Conservation (phyloP, 2,888 invertebrate species). For the Anticlea derivata region DNA sequence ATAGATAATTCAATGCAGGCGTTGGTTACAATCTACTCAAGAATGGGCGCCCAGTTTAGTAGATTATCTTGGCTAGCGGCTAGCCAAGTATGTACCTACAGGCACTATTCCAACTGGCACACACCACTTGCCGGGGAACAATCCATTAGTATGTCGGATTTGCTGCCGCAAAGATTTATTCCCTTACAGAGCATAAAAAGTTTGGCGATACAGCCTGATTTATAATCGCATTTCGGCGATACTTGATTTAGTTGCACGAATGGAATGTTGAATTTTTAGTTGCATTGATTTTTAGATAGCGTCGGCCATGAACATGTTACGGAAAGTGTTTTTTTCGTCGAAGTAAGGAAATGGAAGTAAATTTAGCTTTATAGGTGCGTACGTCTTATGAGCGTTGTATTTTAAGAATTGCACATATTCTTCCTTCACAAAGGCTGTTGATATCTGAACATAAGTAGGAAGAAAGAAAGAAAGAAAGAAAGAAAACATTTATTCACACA, state of each 20-base stretch:
- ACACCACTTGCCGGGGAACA: conserved; percentile 59
- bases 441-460: too few species aligned
- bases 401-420: too few species aligned
- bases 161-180: conserved; percentile 58
- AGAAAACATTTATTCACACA: too few species aligned
- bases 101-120: conserved; percentile 74
- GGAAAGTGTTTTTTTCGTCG: too few species aligned
- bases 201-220: conserved; percentile 38
- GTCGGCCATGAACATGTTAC: neutral
- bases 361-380: too few species aligned
- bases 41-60: conserved; percentile 55
- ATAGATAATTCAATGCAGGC: conserved; percentile 53
- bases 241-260: conserved; percentile 27
- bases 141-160: conserved; percentile 73
- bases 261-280: conserved; percentile 17
- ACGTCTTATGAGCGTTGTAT: too few species aligned
- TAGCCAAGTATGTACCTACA: conserved; percentile 52
- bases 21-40: conserved; percentile 50
- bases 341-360: too few species aligned
- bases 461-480: too few species aligned
- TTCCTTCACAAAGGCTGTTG: too few species aligned
- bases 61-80: conserved; percentile 66
- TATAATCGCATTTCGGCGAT: conserved; percentile 32
- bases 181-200: conserved; percentile 43
- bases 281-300: conserved; percentile 14